Evolutionary conservation across 2,888 invertebrate species (phyloP), one percentile per base, ranked within the genome.

Genomic region (Nasonia oneida): DNA sequence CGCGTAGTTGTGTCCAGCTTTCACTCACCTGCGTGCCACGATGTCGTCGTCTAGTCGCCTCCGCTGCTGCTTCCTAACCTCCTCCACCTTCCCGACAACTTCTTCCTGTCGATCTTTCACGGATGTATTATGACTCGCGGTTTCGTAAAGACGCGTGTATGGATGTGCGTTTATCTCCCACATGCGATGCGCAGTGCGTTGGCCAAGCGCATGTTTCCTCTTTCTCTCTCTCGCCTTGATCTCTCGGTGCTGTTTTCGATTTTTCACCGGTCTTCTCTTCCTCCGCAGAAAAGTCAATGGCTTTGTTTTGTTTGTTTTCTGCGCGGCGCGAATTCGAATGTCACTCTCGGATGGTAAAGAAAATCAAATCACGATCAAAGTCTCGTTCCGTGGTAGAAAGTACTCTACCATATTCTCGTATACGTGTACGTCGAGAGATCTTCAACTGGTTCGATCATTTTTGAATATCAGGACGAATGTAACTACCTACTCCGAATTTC

Each of bases 1-100:
- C 67, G 23, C 29, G 4, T 3, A 4, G 37, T 37, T 37, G 0
- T 18, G 15, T 4, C n/a, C 76, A 47, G 15, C 81, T 80, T 80
- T 83, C 77, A 86, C 86, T 86, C 84, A 86, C 86, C 86, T 78
- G 84, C 81, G 81, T 86, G 77, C 86, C 86, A 84, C 84, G 84
- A 77, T 75, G 86, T 57, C 80, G 83, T 83, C 83, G 76, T 79
- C 77, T n/a, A 39, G 50, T 64, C n/a, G 74, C 77, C 67, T 64
- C 71, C 18, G 82, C 80, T 57, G 74, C 70, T 61, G 57, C 83
- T 75, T 75, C 70, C 61, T 12, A 74, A 42, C 53, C 83, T 73
- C 82, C 85, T 84, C 74, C 84, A 70, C 81, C 81, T 81, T 84
- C 42, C 29, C 39, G 71, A 39, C 76, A 75, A 47, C 61, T 53